Base-by-base conservation (phyloP, 2,888 invertebrate species). In the Bombylius discolor region DNA sequence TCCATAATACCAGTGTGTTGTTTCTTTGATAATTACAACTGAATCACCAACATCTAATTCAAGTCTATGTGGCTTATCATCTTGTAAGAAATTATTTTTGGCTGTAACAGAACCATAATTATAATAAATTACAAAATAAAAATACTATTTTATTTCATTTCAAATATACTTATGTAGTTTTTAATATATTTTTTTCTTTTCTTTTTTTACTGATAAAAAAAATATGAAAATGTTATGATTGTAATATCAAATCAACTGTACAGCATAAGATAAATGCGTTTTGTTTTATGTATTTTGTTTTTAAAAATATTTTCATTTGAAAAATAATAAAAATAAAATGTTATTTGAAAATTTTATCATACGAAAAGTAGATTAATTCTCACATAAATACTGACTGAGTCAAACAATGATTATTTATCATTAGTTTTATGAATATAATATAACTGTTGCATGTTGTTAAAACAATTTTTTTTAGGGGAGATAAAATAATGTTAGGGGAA, bases 1-100 rank as follows among this genome's bases (percentile, higher is more conserved):
- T 58, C 74, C 74, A 66, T 72, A 74, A 65, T 70, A 74, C 74
- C 74, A 74, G 59, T 74, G 67, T 47, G 69, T 66, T 51, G 70
- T 71, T 62, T 73, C 72, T 60, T 71, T 71, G 45, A 72, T 65
- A 61, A 74, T 71, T 51, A 74, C 67, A 56, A 74, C 68, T 36
- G 70, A 62, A 64, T 74, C 74, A 46, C 74, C 74, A 59, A 74
- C 73, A 66, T 74, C 74, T 60, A 74, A 59, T 52, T 63, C 67
- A 42, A 74, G 60, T 51, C 74, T 70, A 65, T 74, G 71, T 42
- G 71, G 70, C 63, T 73, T 73, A 54, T 67, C 65, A 53, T 72
- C 71, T 65, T 72, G 69, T 56, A 67, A 67, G 62, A 73, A 74
- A 63, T 74, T 74, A 65, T 72, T 72, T 64, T 71, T 74, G 52